Percentiles rank a stretch among this genome's conserved stretches.
Evolutionary conservation across 2,113 vertebrate genomes (phyloP).

Genomic region (Siniperca knerii): DNA sequence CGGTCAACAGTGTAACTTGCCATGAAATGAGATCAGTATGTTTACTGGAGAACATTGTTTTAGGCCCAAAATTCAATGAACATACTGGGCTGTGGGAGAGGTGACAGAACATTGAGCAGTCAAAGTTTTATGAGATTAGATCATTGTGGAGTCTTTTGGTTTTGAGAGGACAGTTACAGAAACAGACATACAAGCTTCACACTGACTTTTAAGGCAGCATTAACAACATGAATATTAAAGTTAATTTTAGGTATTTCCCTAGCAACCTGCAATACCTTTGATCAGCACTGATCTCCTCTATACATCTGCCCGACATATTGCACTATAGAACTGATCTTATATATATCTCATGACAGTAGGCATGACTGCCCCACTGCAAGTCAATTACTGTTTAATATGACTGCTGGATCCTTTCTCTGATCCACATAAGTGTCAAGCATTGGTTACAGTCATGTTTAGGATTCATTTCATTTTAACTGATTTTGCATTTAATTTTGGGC

Average conservation of each 20-base stretch:
- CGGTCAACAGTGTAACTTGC: not conserved
- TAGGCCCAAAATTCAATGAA: not conserved
- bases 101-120: not conserved
- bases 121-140: conserved; percentile 4
- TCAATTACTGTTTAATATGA: conserved; percentile 37
- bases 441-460: conserved; percentile 12
- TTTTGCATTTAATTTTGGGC: conserved; percentile 30
- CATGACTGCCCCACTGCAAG: not conserved
- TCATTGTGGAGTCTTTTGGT: not conserved
- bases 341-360: conserved; percentile 6
- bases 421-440: conserved; percentile 15
- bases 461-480: conserved; percentile 33
- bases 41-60: conserved; percentile 5
- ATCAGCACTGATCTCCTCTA: not conserved
- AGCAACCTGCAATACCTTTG: not conserved
- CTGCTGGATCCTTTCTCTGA: conserved; percentile 8
- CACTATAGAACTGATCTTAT: not conserved
- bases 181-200: not conserved
- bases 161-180: not conserved
- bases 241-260: not conserved
- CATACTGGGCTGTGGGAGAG: not conserved
- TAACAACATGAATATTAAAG: not conserved
- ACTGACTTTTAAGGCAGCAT: not conserved
- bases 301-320: not conserved
- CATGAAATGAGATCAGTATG: conserved; percentile 1